Percentiles rank a stretch among this genome's conserved stretches.
Conservation (phyloP, 2,113 vertebrate genomes). For the Limanda limanda region DNA sequence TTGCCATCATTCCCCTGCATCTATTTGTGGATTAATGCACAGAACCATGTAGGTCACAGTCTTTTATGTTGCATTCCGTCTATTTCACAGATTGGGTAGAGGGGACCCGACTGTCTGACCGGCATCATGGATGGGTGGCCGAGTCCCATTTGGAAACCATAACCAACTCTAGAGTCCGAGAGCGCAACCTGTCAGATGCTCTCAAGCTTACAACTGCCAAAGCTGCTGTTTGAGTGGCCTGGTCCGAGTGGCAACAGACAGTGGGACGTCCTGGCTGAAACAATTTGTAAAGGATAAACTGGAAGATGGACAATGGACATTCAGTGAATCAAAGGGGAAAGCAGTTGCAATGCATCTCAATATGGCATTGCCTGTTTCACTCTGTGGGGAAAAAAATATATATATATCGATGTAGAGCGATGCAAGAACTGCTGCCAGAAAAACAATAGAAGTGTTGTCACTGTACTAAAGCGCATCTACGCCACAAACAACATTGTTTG, state of each 20-base stretch:
- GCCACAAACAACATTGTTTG: conserved; percentile 2
- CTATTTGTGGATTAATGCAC: not conserved
- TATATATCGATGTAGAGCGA: conserved; percentile 2
- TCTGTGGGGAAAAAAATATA: conserved; percentile 7
- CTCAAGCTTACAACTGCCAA: conserved; percentile 90
- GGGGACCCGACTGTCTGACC: conserved; percentile 91
- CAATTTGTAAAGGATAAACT: not conserved
- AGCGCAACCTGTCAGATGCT: conserved; percentile 91
- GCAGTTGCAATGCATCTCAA: conserved; percentile 9
- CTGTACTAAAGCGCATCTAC: conserved; percentile 2
- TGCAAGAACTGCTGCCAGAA: conserved; percentile 21
- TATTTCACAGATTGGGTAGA: conserved; percentile 90
- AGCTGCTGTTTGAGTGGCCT: conserved; percentile 67
- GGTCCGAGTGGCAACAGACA: not conserved
- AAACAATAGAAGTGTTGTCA: conserved; percentile 17
- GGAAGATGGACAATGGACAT: conserved; percentile 24
- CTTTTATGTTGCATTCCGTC: conserved; percentile 1
- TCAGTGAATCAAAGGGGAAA: conserved; percentile 8
- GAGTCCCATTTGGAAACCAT: conserved; percentile 89
- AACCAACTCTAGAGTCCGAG: conserved; percentile 82
- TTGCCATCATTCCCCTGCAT: not conserved
- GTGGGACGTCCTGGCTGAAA: not conserved
- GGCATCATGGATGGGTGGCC: conserved; percentile 93
- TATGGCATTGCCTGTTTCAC: conserved; percentile 21
- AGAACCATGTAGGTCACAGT: not conserved